phyloP scores from a whole-genome alignment of 2,888 invertebrate genomes.

The Psococerastis gibbosa region DNA sequence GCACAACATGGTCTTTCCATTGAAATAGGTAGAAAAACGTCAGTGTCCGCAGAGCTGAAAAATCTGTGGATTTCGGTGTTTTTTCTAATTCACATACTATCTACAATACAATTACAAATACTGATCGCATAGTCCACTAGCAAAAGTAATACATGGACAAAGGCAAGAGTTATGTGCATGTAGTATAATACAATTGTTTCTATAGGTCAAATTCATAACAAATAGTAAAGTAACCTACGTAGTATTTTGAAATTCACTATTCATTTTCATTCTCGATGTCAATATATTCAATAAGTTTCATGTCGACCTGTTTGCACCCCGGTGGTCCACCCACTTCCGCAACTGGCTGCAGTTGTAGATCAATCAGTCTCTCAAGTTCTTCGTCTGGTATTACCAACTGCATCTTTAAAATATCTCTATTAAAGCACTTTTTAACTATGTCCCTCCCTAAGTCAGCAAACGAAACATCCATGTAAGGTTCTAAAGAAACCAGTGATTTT shows the following conservation, averaged over 20 bases:
- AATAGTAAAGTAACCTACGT: no score
- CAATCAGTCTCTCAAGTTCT: not conserved
- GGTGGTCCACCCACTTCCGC: not conserved
- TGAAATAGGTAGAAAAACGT: no score
- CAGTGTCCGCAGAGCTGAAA: no score
- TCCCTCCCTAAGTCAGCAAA: not conserved
- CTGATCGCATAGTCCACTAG: no score
- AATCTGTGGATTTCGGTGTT: no score
- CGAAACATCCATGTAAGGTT: not conserved
- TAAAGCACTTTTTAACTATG: not conserved
- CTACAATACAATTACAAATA: no score
- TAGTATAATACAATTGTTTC: not conserved
- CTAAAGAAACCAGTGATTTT: not conserved
- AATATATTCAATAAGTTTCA: constrained; percentile 4
- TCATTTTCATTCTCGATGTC: not conserved
- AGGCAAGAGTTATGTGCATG: not conserved
- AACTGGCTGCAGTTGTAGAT: not conserved
- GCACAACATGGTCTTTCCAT: no score
- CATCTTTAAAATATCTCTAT: not conserved
- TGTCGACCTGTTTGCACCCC: constrained; percentile 1
- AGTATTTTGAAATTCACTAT: not conserved
- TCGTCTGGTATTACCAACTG: not conserved
- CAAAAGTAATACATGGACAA: not conserved
- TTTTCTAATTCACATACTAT: no score
- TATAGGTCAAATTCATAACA: no score